These are phyloP conservation scores for Drosophila subpulchrella DNA, from an alignment of 1,140 invertebrate genomes.

Conservation along the genomic window DNA sequence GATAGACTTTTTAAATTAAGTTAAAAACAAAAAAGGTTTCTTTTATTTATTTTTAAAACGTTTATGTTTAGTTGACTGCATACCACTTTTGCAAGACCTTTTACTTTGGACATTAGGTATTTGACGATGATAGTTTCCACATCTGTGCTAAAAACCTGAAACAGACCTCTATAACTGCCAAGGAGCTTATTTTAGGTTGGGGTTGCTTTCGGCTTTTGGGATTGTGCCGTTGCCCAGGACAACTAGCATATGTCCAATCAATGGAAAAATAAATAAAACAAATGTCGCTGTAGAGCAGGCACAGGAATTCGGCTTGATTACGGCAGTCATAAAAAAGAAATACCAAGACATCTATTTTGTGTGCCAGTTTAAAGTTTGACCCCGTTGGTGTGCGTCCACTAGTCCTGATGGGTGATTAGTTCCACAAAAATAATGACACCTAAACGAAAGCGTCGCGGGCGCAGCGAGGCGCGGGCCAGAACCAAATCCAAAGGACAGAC, in stretches of 20 bases:
- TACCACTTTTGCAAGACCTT: slow-evolving; percentile 24
- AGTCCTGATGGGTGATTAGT: slow-evolving; percentile 6
- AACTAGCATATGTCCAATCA: slow-evolving; percentile 57
- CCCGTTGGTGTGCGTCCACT: slow-evolving; percentile 29
- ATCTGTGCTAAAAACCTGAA: slow-evolving; percentile 31
- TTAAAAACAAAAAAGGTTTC: too few relatives aligned
- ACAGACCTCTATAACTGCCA: slow-evolving; percentile 40
- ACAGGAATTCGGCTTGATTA: slow-evolving; percentile 71
- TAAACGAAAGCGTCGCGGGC: slow-evolving; percentile 59
- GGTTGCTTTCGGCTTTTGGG: slow-evolving; percentile 1
- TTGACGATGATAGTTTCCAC: slow-evolving; percentile 49
- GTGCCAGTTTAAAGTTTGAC: slow-evolving; percentile 61
- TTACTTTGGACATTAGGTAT: slow-evolving; percentile 45
- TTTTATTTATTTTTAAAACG: neutral
- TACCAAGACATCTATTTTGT: slow-evolving; percentile 28
- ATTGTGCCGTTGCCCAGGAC: slow-evolving; percentile 40
- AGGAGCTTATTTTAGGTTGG: slow-evolving; percentile 4
- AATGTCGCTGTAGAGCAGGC: slow-evolving; percentile 47
- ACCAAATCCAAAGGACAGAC: slow-evolving; percentile 30
- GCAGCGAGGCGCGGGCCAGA: slow-evolving; percentile 47
- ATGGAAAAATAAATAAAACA: slow-evolving; percentile 71
- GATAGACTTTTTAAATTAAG: too few relatives aligned
- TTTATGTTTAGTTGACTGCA: neutral
- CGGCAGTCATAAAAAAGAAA: slow-evolving; percentile 48
- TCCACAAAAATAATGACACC: slow-evolving; percentile 52